Conservation (phyloP, 2,797 vertebrate genomes). For the Macroramphosus scolopax region DNA sequence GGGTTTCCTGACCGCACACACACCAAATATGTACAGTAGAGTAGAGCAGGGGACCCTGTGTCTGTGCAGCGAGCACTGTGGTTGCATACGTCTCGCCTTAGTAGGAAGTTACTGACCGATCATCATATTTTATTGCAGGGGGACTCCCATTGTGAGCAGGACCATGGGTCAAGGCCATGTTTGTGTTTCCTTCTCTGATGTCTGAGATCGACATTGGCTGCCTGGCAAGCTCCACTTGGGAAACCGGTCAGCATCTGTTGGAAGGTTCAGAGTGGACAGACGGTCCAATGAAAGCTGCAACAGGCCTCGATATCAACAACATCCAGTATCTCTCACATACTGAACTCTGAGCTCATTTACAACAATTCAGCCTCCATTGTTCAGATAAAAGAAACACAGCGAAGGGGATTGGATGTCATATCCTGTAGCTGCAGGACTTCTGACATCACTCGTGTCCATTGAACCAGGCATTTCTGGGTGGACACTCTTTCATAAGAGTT, state of each 20-base stretch:
- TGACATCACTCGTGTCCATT: constrained; percentile 4
- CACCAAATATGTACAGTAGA: constrained; percentile 62
- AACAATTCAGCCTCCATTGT: constrained; percentile 14
- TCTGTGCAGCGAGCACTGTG: constrained; percentile 44
- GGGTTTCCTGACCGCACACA: constrained; percentile 62
- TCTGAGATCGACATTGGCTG: constrained; percentile 44
- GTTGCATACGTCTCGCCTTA: constrained; percentile 41
- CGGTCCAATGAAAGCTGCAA: background rate
- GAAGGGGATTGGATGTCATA: background rate
- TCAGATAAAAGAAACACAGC: constrained; percentile 7
- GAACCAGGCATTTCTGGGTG: constrained; percentile 2
- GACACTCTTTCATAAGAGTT: background rate
- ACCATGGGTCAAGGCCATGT: constrained; percentile 47
- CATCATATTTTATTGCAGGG: constrained; percentile 61
- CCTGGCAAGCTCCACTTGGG: constrained; percentile 21
- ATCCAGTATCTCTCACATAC: constrained; percentile 26
- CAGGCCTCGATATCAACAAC: no score
- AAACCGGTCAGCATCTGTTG: constrained; percentile 34
- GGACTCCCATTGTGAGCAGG: constrained; percentile 49
- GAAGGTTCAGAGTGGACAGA: constrained; percentile 26
- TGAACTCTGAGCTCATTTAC: constrained; percentile 27
- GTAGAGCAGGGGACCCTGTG: constrained; percentile 34
- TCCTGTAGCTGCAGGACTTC: background rate
- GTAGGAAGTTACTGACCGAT: constrained; percentile 57
- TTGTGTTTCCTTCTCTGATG: constrained; percentile 56